Conservation (phyloP, 1,140 invertebrate species). For the Macrobrachium nipponense region DNA sequence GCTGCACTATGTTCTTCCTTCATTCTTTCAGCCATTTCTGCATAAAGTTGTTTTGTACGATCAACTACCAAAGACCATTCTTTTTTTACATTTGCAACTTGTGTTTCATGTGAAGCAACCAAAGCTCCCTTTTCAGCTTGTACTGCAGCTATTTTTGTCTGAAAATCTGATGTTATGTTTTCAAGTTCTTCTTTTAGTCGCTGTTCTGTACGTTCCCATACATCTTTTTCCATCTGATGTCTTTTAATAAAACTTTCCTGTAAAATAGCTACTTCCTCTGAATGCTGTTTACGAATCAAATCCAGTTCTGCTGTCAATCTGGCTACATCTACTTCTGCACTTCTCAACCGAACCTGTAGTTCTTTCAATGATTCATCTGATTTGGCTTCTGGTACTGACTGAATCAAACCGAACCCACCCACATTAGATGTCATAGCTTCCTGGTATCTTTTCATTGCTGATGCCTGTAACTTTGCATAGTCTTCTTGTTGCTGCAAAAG, state of each 20-base stretch:
- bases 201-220: conserved; percentile 31
- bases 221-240: conserved; percentile 27
- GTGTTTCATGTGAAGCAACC: conserved; percentile 23
- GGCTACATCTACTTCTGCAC: conserved; percentile 31
- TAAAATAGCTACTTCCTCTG: conserved; percentile 30
- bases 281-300: conserved; percentile 42
- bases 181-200: conserved; percentile 27
- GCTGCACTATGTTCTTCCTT: conserved; percentile 39
- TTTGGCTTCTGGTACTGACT: background rate
- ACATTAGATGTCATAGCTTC: conserved; percentile 9
- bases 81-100: conserved; percentile 25
- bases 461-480: conserved; percentile 11
- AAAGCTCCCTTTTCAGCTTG: conserved; percentile 41
- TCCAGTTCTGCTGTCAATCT: conserved; percentile 24
- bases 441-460: conserved; percentile 25
- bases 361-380: background rate
- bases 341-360: conserved; percentile 20
- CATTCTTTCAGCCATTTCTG: conserved; percentile 35
- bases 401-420: background rate
- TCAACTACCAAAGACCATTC: conserved; percentile 43
- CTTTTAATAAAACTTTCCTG: conserved; percentile 24
- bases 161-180: conserved; percentile 28
- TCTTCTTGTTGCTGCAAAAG: conserved; percentile 30
- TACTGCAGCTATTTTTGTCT: conserved; percentile 12
- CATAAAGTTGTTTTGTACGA: conserved; percentile 41